phyloP scores from a whole-genome alignment of 2,888 invertebrate genomes.

The Mesodorylaimus sp. region DNA sequence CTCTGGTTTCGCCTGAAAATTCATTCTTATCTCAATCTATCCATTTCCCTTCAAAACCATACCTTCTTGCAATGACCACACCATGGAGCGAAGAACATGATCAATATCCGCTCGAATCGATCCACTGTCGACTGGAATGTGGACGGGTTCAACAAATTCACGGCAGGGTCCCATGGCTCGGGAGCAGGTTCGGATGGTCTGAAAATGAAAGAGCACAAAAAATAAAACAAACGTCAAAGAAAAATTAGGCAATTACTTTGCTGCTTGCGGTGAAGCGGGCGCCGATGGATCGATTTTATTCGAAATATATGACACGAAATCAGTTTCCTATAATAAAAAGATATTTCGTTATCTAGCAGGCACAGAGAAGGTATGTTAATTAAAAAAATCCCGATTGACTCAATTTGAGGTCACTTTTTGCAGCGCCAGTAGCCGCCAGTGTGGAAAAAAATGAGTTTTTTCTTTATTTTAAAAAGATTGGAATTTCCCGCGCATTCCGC shows the following conservation, averaged over 20 bases:
- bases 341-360: too few relatives aligned
- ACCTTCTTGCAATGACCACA: slow-evolving; percentile 79
- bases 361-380: too few relatives aligned
- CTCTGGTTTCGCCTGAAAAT: slow-evolving; percentile 65
- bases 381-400: too few relatives aligned
- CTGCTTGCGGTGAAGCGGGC: not conserved
- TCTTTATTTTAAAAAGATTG: too few relatives aligned
- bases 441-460: too few relatives aligned
- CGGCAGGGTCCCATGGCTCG: too few relatives aligned
- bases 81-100: slow-evolving; percentile 86
- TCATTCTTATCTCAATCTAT: too few relatives aligned
- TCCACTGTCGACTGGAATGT: not conserved
- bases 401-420: too few relatives aligned
- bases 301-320: slow-evolving; percentile 47
- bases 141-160: not conserved
- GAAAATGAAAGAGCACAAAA: not conserved
- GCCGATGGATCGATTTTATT: slow-evolving; percentile 17
- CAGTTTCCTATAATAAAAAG: slow-evolving; percentile 41
- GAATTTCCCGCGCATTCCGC: too few relatives aligned
- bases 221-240: not conserved
- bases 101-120: slow-evolving; percentile 38
- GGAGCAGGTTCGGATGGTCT: too few relatives aligned
- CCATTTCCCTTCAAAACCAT: too few relatives aligned
- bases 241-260: not conserved
- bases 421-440: too few relatives aligned